Percentiles rank a stretch among this genome's conserved stretches.
phyloP scores from a whole-genome alignment of 2,888 invertebrate species.

The Neocrepidodera transversa region DNA sequence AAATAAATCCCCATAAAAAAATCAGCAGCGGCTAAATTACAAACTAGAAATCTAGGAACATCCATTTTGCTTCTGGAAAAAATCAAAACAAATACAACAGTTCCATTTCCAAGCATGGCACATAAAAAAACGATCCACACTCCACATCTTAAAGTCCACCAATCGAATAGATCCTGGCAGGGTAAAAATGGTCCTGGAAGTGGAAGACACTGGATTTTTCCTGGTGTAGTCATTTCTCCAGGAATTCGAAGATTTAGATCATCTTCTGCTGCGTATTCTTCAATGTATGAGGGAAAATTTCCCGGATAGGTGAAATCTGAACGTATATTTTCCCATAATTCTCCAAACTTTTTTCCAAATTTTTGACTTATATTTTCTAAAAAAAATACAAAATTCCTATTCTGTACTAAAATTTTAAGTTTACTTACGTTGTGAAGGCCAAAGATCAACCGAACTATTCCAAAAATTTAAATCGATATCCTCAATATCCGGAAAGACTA shows the following conservation, averaged over 20 bases:
- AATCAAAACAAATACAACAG: slow-evolving; percentile 91
- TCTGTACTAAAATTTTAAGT: no score
- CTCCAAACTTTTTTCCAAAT: slow-evolving; percentile 73
- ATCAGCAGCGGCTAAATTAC: slow-evolving; percentile 95
- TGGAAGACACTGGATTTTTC: slow-evolving; percentile 78
- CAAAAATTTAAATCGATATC: slow-evolving; percentile 78
- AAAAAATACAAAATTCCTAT: slow-evolving; percentile 38
- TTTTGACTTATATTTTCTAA: slow-evolving; percentile 77
- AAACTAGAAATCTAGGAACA: slow-evolving; percentile 94
- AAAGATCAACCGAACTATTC: slow-evolving; percentile 82
- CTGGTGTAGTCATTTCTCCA: slow-evolving; percentile 52
- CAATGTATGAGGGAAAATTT: slow-evolving; percentile 73
- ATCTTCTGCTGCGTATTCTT: slow-evolving; percentile 76
- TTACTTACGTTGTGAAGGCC: slow-evolving; percentile 81
- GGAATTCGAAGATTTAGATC: slow-evolving; percentile 54
- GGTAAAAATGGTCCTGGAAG: slow-evolving; percentile 93
- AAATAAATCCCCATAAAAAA: slow-evolving; percentile 97
- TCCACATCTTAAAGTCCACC: slow-evolving; percentile 96
- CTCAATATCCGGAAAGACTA: slow-evolving; percentile 73
- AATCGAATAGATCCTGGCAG: slow-evolving; percentile 94
- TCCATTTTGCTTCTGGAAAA: slow-evolving; percentile 94
- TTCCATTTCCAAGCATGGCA: slow-evolving; percentile 94
- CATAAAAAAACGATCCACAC: slow-evolving; percentile 97
- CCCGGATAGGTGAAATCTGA: slow-evolving; percentile 75
- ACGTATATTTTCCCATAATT: slow-evolving; percentile 74